phyloP scores from a whole-genome alignment of 1,140 invertebrate genomes.

The Akabosia matsudoensis region DNA sequence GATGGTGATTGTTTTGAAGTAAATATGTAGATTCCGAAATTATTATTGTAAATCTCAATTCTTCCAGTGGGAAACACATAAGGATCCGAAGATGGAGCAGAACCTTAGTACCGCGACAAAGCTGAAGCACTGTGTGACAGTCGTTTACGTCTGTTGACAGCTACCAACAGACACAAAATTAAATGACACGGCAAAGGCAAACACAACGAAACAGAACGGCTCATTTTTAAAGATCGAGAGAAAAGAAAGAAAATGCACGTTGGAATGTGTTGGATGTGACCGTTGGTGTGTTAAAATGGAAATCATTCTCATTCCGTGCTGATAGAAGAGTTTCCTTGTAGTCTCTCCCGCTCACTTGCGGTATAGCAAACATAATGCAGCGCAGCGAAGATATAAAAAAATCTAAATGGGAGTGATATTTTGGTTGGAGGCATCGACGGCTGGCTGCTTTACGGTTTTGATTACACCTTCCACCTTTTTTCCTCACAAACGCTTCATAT shows the following conservation, averaged over 20 bases:
- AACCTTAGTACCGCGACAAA: background rate
- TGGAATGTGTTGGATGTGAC: background rate
- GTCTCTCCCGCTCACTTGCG: background rate
- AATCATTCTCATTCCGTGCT: background rate
- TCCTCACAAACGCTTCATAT: background rate
- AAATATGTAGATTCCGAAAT: too few species aligned
- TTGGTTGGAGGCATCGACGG: background rate
- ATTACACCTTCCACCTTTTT: constrained; percentile 1
- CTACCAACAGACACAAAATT: constrained; percentile 2
- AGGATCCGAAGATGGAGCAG: background rate
- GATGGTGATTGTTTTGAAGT: background rate
- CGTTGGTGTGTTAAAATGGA: background rate
- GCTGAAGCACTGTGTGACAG: background rate
- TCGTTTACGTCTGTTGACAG: constrained; percentile 10
- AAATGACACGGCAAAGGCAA: background rate
- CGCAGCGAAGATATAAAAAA: background rate
- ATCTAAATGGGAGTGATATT: background rate
- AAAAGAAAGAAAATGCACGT: constrained; percentile 4
- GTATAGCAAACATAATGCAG: background rate
- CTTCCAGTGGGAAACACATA: background rate
- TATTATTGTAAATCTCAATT: background rate
- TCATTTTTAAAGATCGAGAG: background rate
- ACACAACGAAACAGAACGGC: background rate
- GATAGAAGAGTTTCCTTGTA: background rate
- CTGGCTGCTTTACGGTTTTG: background rate